Conservation (phyloP, 2,888 invertebrate species). For the Galerucella pusilla region DNA sequence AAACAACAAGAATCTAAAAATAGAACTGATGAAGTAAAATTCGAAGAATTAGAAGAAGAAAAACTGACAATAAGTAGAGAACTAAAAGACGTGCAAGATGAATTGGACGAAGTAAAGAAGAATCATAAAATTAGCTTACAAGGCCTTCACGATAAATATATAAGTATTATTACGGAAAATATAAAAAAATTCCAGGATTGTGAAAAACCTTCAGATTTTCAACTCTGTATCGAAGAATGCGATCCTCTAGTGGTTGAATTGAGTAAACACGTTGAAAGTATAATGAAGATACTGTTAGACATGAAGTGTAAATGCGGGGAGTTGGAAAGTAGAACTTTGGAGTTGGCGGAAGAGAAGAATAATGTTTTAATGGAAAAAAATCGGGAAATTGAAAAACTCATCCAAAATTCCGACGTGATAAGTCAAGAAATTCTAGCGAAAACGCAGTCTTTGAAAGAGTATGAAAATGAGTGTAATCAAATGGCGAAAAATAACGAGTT, state of each 20-base stretch:
- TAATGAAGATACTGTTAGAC: slow-evolving; percentile 69
- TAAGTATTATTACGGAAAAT: slow-evolving; percentile 54
- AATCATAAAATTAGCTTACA: slow-evolving; percentile 35
- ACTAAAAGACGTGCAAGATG: slow-evolving; percentile 31
- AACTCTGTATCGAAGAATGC: slow-evolving; percentile 39
- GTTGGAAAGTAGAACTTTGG: slow-evolving; percentile 69
- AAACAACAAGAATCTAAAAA: slow-evolving; percentile 46
- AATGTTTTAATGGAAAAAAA: slow-evolving; percentile 60
- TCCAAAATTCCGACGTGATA: slow-evolving; percentile 60
- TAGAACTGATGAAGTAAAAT: slow-evolving; percentile 34
- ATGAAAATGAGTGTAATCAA: slow-evolving; percentile 72
- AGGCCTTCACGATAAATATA: slow-evolving; percentile 53
- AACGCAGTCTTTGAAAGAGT: slow-evolving; percentile 64
- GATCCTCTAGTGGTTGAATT: slow-evolving; percentile 56
- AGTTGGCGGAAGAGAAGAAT: slow-evolving; percentile 68
- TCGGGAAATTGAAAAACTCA: slow-evolving; percentile 62
- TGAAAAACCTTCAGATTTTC: slow-evolving; percentile 45
- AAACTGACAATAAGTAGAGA: slow-evolving; percentile 28
- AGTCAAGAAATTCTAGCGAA: slow-evolving; percentile 61
- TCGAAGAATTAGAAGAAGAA: slow-evolving; percentile 42
- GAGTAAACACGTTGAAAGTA: slow-evolving; percentile 66
- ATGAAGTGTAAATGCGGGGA: slow-evolving; percentile 71
- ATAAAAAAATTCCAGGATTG: slow-evolving; percentile 53
- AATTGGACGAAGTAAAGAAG: slow-evolving; percentile 32
- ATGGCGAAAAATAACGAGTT: slow-evolving; percentile 79